These are phyloP conservation scores for Dendronephthya gigantea DNA, from an alignment of 64 coral and sea anemone genomes.

Conservation along the genomic window DNA sequence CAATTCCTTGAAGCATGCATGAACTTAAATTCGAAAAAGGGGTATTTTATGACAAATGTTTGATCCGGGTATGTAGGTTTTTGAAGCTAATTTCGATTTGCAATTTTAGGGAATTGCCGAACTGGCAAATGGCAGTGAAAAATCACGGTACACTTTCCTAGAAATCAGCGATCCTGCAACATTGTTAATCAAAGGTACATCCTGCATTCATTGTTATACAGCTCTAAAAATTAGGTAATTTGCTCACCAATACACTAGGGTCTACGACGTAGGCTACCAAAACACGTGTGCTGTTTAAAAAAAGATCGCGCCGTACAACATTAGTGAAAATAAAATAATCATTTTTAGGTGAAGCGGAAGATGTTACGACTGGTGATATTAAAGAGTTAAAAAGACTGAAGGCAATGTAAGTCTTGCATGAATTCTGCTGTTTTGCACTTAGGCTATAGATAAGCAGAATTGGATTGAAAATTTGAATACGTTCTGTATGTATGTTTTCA, in stretches of 20 bases:
- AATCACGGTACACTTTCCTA: slow-evolving; percentile 62
- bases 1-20: too few relatives aligned
- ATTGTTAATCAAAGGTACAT: slow-evolving; percentile 73
- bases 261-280: too few relatives aligned
- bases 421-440: too few relatives aligned
- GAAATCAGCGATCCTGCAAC: slow-evolving; percentile 83
- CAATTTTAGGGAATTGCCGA: slow-evolving; percentile 75
- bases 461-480: too few relatives aligned
- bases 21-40: too few relatives aligned
- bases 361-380: slow-evolving; percentile 51
- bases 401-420: slow-evolving; percentile 46
- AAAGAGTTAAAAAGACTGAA: slow-evolving; percentile 60
- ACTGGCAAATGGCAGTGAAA: slow-evolving; percentile 59
- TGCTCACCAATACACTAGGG: too few relatives aligned
- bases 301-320: too few relatives aligned
- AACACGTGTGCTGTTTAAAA: too few relatives aligned
- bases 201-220: neutral
- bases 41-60: too few relatives aligned
- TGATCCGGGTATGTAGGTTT: too few relatives aligned
- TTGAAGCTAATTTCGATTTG: neutral
- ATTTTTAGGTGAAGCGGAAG: slow-evolving; percentile 46
- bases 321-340: too few relatives aligned
- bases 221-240: neutral
- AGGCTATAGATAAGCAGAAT: neutral
- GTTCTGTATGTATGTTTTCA: neutral